A percentile compares a stretch with the other conserved stretches of the same genome.
phyloP scores from a whole-genome alignment of 1,140 invertebrate genomes.

The Atopsyche davidsoni region DNA sequence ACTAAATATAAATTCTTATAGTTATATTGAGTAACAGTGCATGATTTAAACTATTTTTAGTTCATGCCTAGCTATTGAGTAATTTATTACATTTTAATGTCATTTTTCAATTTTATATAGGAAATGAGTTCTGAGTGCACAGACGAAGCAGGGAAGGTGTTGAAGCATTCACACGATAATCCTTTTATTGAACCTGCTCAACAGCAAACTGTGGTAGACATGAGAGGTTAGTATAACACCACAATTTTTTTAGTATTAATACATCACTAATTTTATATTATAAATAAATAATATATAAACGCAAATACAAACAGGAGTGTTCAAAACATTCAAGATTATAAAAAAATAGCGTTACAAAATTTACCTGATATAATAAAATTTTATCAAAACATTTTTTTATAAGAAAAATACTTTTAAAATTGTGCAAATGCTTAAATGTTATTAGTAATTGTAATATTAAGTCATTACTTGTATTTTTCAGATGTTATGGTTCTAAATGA shows the following conservation, averaged over 20 bases:
- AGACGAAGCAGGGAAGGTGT: constrained; percentile 70
- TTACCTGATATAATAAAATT: neutral
- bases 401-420: constrained; percentile 1
- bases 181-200: constrained; percentile 84
- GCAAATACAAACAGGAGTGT: too few relatives aligned
- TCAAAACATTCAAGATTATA: too few relatives aligned
- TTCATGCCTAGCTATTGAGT: neutral
- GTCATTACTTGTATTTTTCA: constrained; percentile 46
- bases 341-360: too few relatives aligned
- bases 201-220: constrained; percentile 83
- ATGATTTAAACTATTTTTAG: constrained; percentile 3
- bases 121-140: constrained; percentile 66
- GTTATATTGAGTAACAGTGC: too few relatives aligned
- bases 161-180: constrained; percentile 78
- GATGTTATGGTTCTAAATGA: constrained; percentile 97
- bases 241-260: neutral
- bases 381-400: constrained; percentile 23
- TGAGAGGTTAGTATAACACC: constrained; percentile 73
- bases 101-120: constrained; percentile 38
- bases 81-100: constrained; percentile 5
- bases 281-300: too few relatives aligned
- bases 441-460: too few relatives aligned
- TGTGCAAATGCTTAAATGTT: neutral
- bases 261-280: too few relatives aligned
- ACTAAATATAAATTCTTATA: too few relatives aligned